phyloP scores from a whole-genome alignment of 2,113 vertebrate genomes.

The Hylia prasina region DNA sequence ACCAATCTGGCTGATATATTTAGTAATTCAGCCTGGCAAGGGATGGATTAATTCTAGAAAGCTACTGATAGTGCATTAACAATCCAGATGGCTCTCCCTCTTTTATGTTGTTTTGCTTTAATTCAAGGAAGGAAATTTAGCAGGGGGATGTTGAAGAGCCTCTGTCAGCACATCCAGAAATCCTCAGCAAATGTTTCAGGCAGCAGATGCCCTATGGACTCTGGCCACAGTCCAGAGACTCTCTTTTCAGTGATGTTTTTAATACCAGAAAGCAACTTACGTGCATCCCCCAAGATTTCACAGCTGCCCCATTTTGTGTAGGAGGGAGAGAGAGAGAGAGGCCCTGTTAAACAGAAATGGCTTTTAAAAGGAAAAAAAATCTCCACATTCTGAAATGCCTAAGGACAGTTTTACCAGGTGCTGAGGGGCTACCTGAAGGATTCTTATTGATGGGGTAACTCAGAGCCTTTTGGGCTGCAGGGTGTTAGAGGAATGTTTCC shows the following conservation, averaged over 20 bases:
- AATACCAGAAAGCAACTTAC: not conserved
- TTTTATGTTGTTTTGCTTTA: conserved; percentile 15
- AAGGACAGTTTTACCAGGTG: not conserved
- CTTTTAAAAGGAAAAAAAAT: not conserved
- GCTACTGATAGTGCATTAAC: conserved; percentile 28
- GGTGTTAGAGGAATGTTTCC: not conserved
- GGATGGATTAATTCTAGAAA: conserved; percentile 8
- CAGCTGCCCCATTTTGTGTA: not conserved
- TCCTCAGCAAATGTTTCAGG: not conserved
- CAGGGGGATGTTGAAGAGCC: not conserved
- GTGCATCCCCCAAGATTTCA: not conserved
- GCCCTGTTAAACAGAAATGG: not conserved
- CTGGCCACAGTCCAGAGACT: not conserved
- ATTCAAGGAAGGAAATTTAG: not conserved
- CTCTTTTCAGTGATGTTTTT: not conserved
- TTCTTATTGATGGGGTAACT: not conserved
- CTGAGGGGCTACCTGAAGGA: not conserved
- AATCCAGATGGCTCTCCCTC: conserved; percentile 39
- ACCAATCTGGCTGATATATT: not conserved
- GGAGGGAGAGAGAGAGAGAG: not conserved
- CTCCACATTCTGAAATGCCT: not conserved
- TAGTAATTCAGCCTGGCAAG: not conserved
- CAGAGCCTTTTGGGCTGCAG: not conserved
- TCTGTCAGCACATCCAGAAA: not conserved
- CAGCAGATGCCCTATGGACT: not conserved